Evolutionary conservation across 2,888 invertebrate species (phyloP), one percentile per base, ranked within the genome.

Genomic region (Bedellia somnulentella): DNA sequence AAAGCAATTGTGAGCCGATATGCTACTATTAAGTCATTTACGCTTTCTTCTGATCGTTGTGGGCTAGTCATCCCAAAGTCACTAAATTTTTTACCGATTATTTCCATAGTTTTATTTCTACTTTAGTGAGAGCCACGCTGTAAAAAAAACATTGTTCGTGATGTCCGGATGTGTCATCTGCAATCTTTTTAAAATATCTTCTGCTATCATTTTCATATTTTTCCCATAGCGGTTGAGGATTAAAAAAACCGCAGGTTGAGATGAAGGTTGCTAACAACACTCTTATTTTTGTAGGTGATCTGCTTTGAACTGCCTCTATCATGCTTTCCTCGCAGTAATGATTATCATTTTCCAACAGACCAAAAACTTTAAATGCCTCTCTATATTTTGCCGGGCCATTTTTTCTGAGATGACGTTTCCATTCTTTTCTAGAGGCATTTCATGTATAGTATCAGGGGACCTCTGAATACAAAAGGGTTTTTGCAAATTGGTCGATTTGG

Each of bases 291-390:
- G 30, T 8, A 4, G 23, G 15, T 15, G 30, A 30, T 5, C 16
- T 23, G 15, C 30, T 16, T 14, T 23, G 14, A 11, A 29, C 24
- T n/a, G 44, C 43, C 30, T 55, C 47, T 16, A 35, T 28, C 27
- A 53, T 25, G 13, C 40, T 38, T 8, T 15, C 21, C 18, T 41
- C 31, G 51, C 49, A 56, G 27, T 53, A n/a, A n/a, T n/a, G 44
- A 15, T 23, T 27, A 31, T 53, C 49, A 31, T 51, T 42, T 35
- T 51, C 42, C 6, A 56, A 31, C 14, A 52, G 26, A 4, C 43
- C 41, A 11, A 38, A 15, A 10, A 35, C 38, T 23, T 35, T 18
- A 29, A 47, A 49, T 18, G 47, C 44, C 10, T 29, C 23, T 17
- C 46, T 34, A 34, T 43, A 60, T 10, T 49, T 52, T 26, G 25